Evolutionary conservation across 2,797 vertebrate genomes (phyloP).

Genomic region (Paratrypauchen microcephalus): DNA sequence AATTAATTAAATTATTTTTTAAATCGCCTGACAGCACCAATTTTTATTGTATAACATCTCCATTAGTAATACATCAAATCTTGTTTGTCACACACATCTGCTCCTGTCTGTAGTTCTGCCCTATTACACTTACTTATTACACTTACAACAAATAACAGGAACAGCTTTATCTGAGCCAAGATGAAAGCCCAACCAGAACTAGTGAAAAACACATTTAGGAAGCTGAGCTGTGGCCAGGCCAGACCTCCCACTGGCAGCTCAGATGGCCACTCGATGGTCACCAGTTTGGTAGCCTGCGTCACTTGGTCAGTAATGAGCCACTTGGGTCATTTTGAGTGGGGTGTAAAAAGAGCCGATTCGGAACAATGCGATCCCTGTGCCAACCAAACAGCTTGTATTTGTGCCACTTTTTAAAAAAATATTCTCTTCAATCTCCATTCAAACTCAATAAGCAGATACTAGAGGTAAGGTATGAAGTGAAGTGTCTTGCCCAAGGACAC

Average conservation of each 20-base stretch:
- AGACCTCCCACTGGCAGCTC: constrained; percentile 62
- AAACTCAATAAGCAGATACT: no score
- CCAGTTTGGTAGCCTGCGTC: constrained; percentile 35
- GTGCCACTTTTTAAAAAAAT: no score
- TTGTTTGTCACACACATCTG: not conserved
- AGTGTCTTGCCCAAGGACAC: no score
- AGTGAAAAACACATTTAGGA: constrained; percentile 46
- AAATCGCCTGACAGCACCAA: no score
- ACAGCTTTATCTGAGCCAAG: constrained; percentile 61
- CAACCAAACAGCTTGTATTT: not conserved
- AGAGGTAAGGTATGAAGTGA: no score
- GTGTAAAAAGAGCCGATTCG: constrained; percentile 19
- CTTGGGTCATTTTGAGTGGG: constrained; percentile 15
- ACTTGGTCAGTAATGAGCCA: constrained; percentile 39
- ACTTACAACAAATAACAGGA: constrained; percentile 60
- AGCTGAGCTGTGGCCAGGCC: constrained; percentile 32
- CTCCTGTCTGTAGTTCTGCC: constrained; percentile 5
- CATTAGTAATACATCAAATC: no score
- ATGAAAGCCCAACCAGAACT: constrained; percentile 55
- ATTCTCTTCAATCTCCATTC: no score
- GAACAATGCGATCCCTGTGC: constrained; percentile 9
- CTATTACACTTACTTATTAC: constrained; percentile 18
- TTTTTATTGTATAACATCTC: no score
- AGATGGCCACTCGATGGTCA: constrained; percentile 59
- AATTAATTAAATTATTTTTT: no score